Conservation (phyloP, 2,797 vertebrate genomes). For the Poliocrania exsul region DNA sequence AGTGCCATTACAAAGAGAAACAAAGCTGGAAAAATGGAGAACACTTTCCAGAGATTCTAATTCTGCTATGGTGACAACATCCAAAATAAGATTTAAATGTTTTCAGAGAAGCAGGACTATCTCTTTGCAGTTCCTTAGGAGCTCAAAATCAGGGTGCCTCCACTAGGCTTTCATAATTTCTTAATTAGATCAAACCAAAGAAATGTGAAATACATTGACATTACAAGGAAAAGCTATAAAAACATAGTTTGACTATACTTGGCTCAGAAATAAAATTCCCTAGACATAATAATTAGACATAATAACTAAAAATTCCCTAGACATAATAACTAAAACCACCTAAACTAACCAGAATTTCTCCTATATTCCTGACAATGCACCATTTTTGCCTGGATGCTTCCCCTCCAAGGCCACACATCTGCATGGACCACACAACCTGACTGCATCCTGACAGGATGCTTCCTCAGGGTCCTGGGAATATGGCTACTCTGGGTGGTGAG, state of each 20-base stretch:
- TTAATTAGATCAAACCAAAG: neutral
- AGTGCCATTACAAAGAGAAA: constrained; percentile 7
- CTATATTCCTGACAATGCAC: neutral
- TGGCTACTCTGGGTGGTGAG: fast-evolving
- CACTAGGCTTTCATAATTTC: neutral
- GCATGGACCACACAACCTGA: neutral
- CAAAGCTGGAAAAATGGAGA: neutral
- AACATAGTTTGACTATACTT: neutral
- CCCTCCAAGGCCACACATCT: neutral
- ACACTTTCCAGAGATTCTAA: neutral
- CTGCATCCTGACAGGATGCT: neutral
- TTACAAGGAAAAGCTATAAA: neutral
- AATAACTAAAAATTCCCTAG: neutral
- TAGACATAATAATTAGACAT: too few relatives aligned
- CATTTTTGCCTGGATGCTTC: neutral
- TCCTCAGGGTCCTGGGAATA: neutral
- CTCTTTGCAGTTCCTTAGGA: neutral
- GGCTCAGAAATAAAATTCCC: neutral
- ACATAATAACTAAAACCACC: neutral
- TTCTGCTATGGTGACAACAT: neutral
- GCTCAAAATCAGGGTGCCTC: neutral
- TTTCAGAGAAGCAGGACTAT: neutral
- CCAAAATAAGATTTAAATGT: neutral
- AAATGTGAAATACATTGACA: neutral
- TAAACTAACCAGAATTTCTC: neutral